A percentile compares a stretch with the other conserved stretches of the same genome.
Conservation (phyloP, 2,888 invertebrate species). For the Malacosoma neustria region DNA sequence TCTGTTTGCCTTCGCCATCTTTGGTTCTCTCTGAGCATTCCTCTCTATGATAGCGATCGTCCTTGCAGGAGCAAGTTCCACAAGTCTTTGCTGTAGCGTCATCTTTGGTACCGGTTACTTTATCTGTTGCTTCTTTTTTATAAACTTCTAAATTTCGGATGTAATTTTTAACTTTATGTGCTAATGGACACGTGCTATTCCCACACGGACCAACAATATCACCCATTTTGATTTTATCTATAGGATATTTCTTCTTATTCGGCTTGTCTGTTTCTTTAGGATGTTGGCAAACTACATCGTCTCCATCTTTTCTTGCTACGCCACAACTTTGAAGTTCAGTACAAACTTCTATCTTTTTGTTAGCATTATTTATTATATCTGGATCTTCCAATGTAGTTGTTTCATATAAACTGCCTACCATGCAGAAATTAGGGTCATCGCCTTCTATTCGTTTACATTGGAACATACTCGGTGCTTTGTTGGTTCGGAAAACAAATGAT, state of each 20-base stretch:
- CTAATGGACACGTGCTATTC: conserved; percentile 52
- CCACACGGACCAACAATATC: conserved; percentile 65
- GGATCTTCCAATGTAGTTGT: conserved; percentile 62
- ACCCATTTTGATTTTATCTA: conserved; percentile 60
- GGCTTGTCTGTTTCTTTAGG: conserved; percentile 12
- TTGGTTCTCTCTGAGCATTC: conserved; percentile 33
- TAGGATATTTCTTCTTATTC: conserved; percentile 35
- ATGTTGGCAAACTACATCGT: conserved; percentile 26
- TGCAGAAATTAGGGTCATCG: conserved; percentile 57
- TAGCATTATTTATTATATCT: conserved; percentile 28
- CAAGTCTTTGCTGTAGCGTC: conserved; percentile 38
- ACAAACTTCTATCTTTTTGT: conserved; percentile 52
- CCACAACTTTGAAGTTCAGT: conserved; percentile 55
- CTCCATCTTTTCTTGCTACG: conserved; percentile 17
- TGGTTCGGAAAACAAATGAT: conserved; percentile 53
- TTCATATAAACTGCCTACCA: conserved; percentile 59
- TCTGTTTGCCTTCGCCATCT: conserved; percentile 11
- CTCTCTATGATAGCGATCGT: conserved; percentile 54
- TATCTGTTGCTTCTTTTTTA: conserved; percentile 34
- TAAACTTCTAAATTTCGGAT: conserved; percentile 52
- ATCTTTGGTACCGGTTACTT: conserved; percentile 24
- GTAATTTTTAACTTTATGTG: conserved; percentile 56
- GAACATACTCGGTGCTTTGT: conserved; percentile 62
- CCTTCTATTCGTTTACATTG: conserved; percentile 52
- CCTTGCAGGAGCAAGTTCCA: conserved; percentile 53